Conservation (phyloP, 2,888 invertebrate species). For the Eurytoma californica region DNA sequence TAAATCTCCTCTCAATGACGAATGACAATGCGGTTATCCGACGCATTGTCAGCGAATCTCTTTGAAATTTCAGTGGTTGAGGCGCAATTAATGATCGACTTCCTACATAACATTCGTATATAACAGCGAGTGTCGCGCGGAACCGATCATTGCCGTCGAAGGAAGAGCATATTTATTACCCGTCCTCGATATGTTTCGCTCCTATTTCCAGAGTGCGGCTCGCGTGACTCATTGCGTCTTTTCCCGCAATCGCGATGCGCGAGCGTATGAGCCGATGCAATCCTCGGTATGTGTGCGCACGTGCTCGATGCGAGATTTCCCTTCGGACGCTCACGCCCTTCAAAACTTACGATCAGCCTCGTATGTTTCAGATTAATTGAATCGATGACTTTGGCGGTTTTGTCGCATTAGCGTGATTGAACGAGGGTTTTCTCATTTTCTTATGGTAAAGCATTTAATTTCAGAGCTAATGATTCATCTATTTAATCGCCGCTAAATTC, state of each 20-base stretch:
- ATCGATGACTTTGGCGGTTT: neutral
- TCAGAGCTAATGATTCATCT: too few relatives aligned
- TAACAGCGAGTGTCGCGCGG: neutral
- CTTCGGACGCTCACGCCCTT: constrained; percentile 3
- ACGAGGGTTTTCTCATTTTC: too few relatives aligned
- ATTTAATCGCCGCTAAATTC: too few relatives aligned
- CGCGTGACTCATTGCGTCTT: constrained; percentile 39
- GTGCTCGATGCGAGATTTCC: neutral
- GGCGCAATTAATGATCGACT: constrained; percentile 50
- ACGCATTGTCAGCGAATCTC: constrained; percentile 34
- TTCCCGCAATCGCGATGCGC: neutral
- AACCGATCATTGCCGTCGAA: constrained; percentile 43
- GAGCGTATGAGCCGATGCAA: neutral
- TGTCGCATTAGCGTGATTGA: neutral
- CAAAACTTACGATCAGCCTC: neutral
- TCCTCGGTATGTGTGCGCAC: neutral
- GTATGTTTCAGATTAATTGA: neutral
- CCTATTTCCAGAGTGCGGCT: constrained; percentile 36
- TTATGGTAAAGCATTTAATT: too few relatives aligned
- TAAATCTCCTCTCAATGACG: constrained; percentile 45
- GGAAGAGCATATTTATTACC: constrained; percentile 48
- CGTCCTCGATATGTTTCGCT: constrained; percentile 45
- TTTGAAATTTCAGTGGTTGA: constrained; percentile 50
- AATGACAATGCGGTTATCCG: constrained; percentile 45
- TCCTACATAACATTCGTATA: constrained; percentile 33